phyloP scores from a whole-genome alignment of 2,797 vertebrate species.

The Discoglossus pictus region DNA sequence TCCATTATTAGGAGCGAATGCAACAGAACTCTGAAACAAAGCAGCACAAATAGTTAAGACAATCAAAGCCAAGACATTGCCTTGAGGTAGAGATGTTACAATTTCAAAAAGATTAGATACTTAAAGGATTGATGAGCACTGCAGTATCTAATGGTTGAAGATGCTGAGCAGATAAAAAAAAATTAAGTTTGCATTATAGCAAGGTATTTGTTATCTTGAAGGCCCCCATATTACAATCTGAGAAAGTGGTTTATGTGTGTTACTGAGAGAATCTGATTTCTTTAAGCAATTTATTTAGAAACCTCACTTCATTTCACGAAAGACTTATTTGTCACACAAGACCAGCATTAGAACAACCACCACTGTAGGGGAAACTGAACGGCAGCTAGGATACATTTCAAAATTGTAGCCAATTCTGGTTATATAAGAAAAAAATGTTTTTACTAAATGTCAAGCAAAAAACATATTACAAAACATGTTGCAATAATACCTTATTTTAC shows the following conservation, averaged over 20 bases:
- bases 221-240: not conserved
- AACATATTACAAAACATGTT: too few species aligned
- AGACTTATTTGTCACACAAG: constrained; percentile 11
- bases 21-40: not conserved
- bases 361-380: too few species aligned
- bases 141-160: constrained; percentile 12
- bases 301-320: constrained; percentile 22
- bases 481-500: too few species aligned
- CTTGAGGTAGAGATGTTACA: constrained; percentile 26
- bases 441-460: too few species aligned
- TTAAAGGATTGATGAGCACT: constrained; percentile 42
- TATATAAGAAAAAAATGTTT: too few species aligned
- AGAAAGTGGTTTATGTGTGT: not conserved
- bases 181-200: constrained; percentile 11
- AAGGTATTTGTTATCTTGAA: constrained; percentile 28
- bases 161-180: constrained; percentile 15
- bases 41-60: not conserved
- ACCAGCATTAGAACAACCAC: too few species aligned
- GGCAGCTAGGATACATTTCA: too few species aligned
- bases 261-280: constrained; percentile 14
- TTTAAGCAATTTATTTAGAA: constrained; percentile 27
- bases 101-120: not conserved
- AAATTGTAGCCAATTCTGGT: too few species aligned
- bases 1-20: too few species aligned
- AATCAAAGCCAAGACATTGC: constrained; percentile 3